These are phyloP conservation scores for Phalera bucephala DNA, from an alignment of 2,888 invertebrate genomes.

Conservation along the genomic window DNA sequence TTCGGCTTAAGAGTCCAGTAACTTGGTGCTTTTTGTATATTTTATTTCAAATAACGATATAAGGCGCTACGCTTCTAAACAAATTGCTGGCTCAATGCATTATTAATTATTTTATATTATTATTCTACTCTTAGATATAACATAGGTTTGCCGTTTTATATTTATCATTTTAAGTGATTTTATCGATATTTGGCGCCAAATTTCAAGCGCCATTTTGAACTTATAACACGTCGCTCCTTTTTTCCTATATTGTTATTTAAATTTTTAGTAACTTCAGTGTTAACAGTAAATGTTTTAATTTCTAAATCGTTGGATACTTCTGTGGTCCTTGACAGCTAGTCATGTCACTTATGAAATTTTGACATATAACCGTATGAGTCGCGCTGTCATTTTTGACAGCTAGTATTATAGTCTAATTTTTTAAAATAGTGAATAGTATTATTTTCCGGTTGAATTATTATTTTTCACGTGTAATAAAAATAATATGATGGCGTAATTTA, in stretches of 20 bases:
- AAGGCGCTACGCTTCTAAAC: slow-evolving; percentile 56
- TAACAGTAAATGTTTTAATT: slow-evolving; percentile 30
- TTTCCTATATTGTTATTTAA: no score
- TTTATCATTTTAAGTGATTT: slow-evolving; percentile 19
- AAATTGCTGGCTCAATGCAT: slow-evolving; percentile 65
- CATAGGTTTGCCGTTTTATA: slow-evolving; percentile 40
- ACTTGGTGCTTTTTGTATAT: slow-evolving; percentile 56
- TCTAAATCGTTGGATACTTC: slow-evolving; percentile 26
- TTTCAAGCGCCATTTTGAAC: slow-evolving; percentile 25
- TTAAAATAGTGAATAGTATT: slow-evolving; percentile 23
- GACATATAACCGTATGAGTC: slow-evolving; percentile 41
- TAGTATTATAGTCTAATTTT: slow-evolving; percentile 41
- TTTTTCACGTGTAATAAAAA: slow-evolving; percentile 53
- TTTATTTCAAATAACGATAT: slow-evolving; percentile 39
- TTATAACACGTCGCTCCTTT: slow-evolving; percentile 15
- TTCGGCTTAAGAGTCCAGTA: slow-evolving; percentile 51
- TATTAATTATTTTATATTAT: slow-evolving; percentile 43
- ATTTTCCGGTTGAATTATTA: slow-evolving; percentile 45
- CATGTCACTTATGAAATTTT: slow-evolving; percentile 63
- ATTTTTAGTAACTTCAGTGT: slow-evolving; percentile 1
- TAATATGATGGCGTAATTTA: slow-evolving; percentile 79
- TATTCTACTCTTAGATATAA: slow-evolving; percentile 25
- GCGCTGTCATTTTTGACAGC: slow-evolving; percentile 49
- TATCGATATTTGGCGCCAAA: slow-evolving; percentile 20
- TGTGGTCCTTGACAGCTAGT: slow-evolving; percentile 69